phyloP scores from a whole-genome alignment of 2,888 invertebrate genomes.

The Criorhina ranunculi region DNA sequence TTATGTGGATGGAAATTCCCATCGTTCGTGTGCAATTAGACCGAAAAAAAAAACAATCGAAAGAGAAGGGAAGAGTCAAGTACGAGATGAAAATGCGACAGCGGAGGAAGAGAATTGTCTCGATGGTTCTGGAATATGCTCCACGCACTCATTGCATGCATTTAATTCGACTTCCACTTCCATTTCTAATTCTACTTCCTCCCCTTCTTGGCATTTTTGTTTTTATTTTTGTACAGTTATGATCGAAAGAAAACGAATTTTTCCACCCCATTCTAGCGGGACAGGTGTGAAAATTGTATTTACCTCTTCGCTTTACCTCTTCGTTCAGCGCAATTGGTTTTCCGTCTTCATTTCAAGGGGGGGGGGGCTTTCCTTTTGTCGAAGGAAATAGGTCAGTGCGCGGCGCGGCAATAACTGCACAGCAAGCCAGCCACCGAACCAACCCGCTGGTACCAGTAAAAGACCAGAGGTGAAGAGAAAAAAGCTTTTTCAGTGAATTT shows the following conservation, averaged over 20 bases:
- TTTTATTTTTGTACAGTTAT: constrained; percentile 37
- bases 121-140: constrained; percentile 15
- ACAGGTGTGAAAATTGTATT: constrained; percentile 50
- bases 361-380: constrained; percentile 5
- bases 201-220: no score
- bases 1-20: constrained; percentile 62
- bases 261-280: constrained; percentile 17
- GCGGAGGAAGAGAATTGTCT: neutral
- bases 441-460: neutral
- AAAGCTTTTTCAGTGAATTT: constrained; percentile 31
- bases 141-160: constrained; percentile 16
- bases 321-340: neutral
- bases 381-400: constrained; percentile 69
- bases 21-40: constrained; percentile 18
- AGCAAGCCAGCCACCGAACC: neutral
- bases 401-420: constrained; percentile 51
- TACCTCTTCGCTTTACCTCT: constrained; percentile 2
- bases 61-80: constrained; percentile 14
- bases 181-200: no score
- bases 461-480: neutral
- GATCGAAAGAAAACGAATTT: constrained; percentile 3
- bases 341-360: neutral
- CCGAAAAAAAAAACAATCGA: neutral
- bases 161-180: neutral
- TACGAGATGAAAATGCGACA: neutral